phyloP scores from a whole-genome alignment of 2,888 invertebrate genomes.

The Cerceris ruficornis region DNA sequence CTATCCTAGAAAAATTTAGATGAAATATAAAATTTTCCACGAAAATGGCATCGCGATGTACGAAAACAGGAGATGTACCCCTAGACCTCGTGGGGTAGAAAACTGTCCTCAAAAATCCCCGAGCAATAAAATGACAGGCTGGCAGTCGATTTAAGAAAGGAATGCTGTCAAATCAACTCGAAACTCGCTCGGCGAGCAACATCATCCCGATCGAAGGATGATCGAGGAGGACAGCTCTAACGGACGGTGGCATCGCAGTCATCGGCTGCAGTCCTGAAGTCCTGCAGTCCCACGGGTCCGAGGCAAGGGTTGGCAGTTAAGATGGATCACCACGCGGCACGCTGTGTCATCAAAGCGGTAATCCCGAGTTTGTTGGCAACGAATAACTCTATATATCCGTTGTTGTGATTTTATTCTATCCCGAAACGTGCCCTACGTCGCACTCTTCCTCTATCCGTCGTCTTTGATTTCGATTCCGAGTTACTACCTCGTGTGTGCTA shows the following conservation, averaged over 20 bases:
- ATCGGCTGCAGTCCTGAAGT: slow-evolving; percentile 60
- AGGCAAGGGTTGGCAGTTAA: slow-evolving; percentile 71
- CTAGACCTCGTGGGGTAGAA: neutral
- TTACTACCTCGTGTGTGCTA: neutral
- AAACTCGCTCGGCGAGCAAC: slow-evolving; percentile 53
- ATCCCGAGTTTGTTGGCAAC: slow-evolving; percentile 55
- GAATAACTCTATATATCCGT: slow-evolving; percentile 66
- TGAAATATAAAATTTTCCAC: neutral
- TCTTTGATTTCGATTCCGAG: neutral
- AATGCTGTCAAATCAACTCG: slow-evolving; percentile 52
- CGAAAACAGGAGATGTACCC: neutral
- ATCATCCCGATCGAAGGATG: slow-evolving; percentile 66
- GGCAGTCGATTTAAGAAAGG: slow-evolving; percentile 37
- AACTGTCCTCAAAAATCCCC: neutral
- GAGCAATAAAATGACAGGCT: neutral
- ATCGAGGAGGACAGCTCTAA: slow-evolving; percentile 73
- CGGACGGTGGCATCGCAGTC: slow-evolving; percentile 70
- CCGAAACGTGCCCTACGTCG: slow-evolving; percentile 50
- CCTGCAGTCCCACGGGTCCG: slow-evolving; percentile 26
- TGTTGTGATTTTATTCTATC: slow-evolving; percentile 68
- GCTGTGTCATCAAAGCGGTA: slow-evolving; percentile 69
- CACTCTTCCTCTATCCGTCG: slow-evolving; percentile 27
- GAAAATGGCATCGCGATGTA: neutral
- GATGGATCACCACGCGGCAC: slow-evolving; percentile 75
- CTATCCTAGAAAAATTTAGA: neutral